Evolutionary conservation across 2,888 invertebrate genomes (phyloP).

Genomic region (Clivina fossor): DNA sequence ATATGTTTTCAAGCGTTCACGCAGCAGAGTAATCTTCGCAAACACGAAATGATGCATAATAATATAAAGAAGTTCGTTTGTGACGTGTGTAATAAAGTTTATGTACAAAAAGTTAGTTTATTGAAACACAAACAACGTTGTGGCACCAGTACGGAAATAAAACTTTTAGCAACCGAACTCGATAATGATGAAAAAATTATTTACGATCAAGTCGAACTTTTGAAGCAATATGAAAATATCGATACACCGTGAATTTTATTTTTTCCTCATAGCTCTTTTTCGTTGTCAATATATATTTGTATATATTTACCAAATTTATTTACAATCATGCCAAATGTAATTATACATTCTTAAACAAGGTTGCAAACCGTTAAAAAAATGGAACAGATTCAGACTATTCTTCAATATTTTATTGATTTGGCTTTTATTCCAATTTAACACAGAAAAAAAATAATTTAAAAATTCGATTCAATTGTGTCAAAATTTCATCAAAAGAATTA

Average conservation of each 20-base stretch:
- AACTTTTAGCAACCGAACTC: neutral
- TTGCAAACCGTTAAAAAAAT: no score
- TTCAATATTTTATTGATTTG: no score
- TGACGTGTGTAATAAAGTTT: slow-evolving; percentile 26
- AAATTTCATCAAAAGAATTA: no score
- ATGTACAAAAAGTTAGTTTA: slow-evolving; percentile 32
- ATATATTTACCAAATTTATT: no score
- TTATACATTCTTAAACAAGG: no score
- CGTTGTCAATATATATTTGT: no score
- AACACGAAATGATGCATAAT: slow-evolving; percentile 37
- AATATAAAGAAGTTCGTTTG: slow-evolving; percentile 30
- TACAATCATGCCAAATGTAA: no score
- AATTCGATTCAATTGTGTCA: no score
- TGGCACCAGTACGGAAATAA: neutral
- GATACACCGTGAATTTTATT: slow-evolving; percentile 26
- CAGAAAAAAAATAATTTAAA: no score
- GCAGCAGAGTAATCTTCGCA: slow-evolving; percentile 39
- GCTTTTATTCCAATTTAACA: no score
- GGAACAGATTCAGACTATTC: no score
- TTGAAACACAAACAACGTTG: slow-evolving; percentile 29
- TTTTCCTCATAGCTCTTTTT: no score
- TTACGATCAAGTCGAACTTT: slow-evolving; percentile 16
- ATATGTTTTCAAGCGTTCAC: slow-evolving; percentile 37
- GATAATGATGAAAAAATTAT: slow-evolving; percentile 5
- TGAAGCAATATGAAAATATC: slow-evolving; percentile 20